Base-by-base conservation (phyloP, 2,797 vertebrate species). In the Strix occidentalis region DNA sequence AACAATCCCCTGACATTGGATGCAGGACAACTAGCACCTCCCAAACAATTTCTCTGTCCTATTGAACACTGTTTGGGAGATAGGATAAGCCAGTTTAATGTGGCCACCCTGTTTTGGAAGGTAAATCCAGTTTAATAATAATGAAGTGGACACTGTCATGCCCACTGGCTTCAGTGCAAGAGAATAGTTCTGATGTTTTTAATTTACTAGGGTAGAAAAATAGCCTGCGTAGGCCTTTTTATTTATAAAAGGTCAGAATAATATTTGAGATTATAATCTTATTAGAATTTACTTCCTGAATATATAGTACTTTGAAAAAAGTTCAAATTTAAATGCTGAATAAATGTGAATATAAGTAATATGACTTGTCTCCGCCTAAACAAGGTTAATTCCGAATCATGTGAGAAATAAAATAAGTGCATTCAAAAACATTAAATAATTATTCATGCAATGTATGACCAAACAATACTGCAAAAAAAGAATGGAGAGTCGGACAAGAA, bases 211-310 rank as follows among this genome's bases (percentile, higher is more conserved):
- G 4, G 13, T 35, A 84, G 33, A 41, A 83, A 76, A 85, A 85
- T 31, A 56, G 6, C 31, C 43, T 70, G 3, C 65, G 3, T 65
- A 24, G 71, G 46, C 13, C 29, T 86, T 83, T 89, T 61, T 54
- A 19, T 72, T 74, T 88, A 43, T 51, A 65, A 94, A 96, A 83
- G 60, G 64, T 90, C 68, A 95, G 10, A 89, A 83, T 64, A 86
- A 86, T 23, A 77, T 63, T 51, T 90, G 43, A 88, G 31, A 60
- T 63, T 0, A 51, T 83, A 85, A 70, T 90, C 58, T 56, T 48
- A 23, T 56, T 66, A 86, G 39, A 80, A 63, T 90, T 74, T 82
- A 46, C 75, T 91, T 89, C 79, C 87, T 89, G 64, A 58, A 54
- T 54, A 29, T n/a, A 46, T 25, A 3, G 1, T 45, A 39, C 16